phyloP scores from a whole-genome alignment of 1,140 invertebrate genomes.

The Atta texana region DNA sequence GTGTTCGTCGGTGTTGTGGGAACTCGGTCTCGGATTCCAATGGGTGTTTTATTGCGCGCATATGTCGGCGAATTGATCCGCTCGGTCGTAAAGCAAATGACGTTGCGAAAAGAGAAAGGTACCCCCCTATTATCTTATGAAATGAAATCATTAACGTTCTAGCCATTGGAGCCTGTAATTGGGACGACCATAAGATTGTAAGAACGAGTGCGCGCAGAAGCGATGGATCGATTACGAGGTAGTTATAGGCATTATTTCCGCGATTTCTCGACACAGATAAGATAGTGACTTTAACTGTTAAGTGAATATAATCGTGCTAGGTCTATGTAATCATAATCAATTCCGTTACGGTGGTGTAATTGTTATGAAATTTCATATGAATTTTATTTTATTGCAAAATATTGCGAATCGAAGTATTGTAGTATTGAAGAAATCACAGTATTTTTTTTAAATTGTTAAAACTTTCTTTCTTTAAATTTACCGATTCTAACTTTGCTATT shows the following conservation, averaged over 20 bases:
- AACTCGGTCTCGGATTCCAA: conserved; percentile 67
- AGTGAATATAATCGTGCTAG: background rate
- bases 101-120: conserved; percentile 66
- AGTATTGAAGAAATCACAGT: background rate
- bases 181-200: conserved; percentile 47
- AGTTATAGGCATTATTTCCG: conserved; percentile 19
- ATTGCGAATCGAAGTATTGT: background rate
- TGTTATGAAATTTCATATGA: background rate
- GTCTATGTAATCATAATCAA: background rate
- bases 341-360: background rate
- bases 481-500: background rate
- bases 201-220: conserved; percentile 26
- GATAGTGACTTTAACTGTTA: background rate
- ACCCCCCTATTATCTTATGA: conserved; percentile 67
- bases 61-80: conserved; percentile 71
- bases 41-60: conserved; percentile 67
- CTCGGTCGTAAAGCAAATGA: conserved; percentile 71
- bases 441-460: conserved; percentile 8
- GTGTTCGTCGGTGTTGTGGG: conserved; percentile 54
- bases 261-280: background rate
- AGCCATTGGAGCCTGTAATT: conserved; percentile 50
- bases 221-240: conserved; percentile 49
- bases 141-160: conserved; percentile 70
- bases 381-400: background rate
- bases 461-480: background rate